Base-by-base conservation (phyloP, 2,888 invertebrate species). In the Monopis laevigella region DNA sequence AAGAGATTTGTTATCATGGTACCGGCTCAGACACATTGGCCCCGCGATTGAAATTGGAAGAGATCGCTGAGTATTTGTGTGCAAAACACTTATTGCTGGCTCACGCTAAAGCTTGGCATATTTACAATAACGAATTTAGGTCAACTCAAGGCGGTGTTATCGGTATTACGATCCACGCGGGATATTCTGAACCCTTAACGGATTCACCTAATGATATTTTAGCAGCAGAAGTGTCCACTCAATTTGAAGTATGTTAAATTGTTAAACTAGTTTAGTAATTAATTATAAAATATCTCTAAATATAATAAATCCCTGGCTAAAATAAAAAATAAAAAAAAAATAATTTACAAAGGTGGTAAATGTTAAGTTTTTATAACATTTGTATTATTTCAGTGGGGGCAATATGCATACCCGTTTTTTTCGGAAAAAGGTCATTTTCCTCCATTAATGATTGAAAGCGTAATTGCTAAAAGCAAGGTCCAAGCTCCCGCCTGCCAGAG, bases 381-480 rank as follows among this genome's bases (percentile, higher is more conserved):
- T 39, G 3, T 11, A n/a, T 6, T 24, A 13, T 43, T 66, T 58
- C 48, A 70, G 65, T 54, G 75, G 32, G 82, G 82, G 14, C 82
- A 83, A 82, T 82, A 81, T 47, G 65, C 69, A 2, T 69, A 85
- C 62, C 84, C 86, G 2, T 78, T 86, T 26, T 82, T 81, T 51
- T 68, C 71, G 1, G 59, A 61, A 46, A 56, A 65, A 1, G 84
- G 85, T 6, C 82, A 84, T 53, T 86, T 84, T 56, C 85, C 86
- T 2, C 58, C 70, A 49, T 53, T 82, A 0, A 82, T 86, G 82
- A 82, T 75, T 45, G 62, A 74, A 28, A 59, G 66, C 14, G 69
- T 86, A 7, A 65, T 53, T 5, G 58, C 66, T 12, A 59, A 80
- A 10, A 86, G 84, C 48, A 85, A 56, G 82, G 82, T 28, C 48